Conservation (phyloP, 2,797 vertebrate species). For the Lagocephalus sceleratus region DNA sequence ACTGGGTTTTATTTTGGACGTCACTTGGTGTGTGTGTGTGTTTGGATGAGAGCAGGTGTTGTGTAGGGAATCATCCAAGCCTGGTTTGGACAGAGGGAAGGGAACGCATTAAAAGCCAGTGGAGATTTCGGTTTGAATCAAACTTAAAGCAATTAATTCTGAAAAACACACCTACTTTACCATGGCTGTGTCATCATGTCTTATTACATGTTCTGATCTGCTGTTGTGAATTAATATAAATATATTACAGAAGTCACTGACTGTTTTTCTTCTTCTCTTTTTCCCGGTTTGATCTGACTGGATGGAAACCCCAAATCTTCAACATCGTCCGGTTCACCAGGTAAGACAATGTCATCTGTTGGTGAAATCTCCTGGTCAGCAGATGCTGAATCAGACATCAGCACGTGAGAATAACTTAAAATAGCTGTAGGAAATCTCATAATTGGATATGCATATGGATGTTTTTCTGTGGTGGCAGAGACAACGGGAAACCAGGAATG, state of each 20-base stretch:
- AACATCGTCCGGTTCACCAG: constrained; percentile 31
- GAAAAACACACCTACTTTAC: constrained; percentile 6
- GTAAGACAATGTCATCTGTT: constrained; percentile 35
- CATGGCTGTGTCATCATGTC: constrained; percentile 31
- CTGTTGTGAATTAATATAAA: background rate
- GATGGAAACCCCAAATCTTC: constrained; percentile 29
- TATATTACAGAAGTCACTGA: constrained; percentile 27
- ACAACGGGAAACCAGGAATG: background rate
- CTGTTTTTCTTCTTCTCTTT: constrained; percentile 10
- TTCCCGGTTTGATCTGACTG: constrained; percentile 14
- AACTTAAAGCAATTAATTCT: constrained; percentile 17
- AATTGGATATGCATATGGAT: too few relatives aligned
- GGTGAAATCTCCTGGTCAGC: background rate
- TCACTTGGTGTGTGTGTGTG: constrained; percentile 30
- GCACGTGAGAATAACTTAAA: background rate
- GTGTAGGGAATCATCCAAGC: constrained; percentile 3
- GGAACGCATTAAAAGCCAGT: constrained; percentile 21
- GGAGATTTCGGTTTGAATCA: constrained; percentile 36
- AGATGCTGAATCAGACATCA: constrained; percentile 1
- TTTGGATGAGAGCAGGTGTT: constrained; percentile 17
- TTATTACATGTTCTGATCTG: constrained; percentile 15
- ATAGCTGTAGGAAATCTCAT: too few relatives aligned
- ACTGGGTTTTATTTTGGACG: constrained; percentile 54
- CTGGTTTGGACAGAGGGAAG: constrained; percentile 1
- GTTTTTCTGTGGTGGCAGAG: background rate